Conservation (phyloP, 2,888 invertebrate genomes). For the Pomacea canaliculata region DNA sequence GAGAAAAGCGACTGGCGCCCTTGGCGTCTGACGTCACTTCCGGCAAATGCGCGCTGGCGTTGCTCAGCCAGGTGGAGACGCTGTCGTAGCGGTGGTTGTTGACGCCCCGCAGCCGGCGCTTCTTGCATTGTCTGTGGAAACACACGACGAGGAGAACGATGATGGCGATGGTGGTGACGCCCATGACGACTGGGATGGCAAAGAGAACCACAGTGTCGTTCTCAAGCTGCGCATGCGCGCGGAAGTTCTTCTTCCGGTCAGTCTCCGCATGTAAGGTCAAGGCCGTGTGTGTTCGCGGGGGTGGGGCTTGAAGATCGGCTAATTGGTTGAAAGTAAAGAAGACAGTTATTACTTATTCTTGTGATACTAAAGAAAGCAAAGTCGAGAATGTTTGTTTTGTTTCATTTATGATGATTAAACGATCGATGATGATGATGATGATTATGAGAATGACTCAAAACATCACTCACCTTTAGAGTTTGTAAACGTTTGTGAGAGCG, state of each 20-base stretch:
- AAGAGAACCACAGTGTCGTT: background rate
- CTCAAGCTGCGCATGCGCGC: background rate
- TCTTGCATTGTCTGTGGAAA: background rate
- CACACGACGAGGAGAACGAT: conserved; percentile 10
- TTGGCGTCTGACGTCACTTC: background rate
- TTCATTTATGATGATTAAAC: no score
- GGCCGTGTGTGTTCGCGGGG: no score
- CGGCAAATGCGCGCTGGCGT: background rate
- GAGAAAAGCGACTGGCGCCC: background rate
- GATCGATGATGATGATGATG: no score
- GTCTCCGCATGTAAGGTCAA: background rate
- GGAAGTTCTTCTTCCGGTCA: no score
- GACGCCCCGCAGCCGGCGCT: background rate
- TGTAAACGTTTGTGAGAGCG: background rate
- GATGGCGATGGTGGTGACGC: conserved; percentile 11
- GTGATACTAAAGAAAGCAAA: no score
- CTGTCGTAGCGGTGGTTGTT: background rate
- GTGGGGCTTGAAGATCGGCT: no score
- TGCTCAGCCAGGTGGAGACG: background rate
- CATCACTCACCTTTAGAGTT: no score
- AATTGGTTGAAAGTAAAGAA: no score
- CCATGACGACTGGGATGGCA: background rate
- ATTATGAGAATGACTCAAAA: no score
- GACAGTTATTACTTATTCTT: no score
- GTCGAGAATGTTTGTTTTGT: no score